These are phyloP conservation scores for Drosophila seclusa DNA, from an alignment of 2,888 invertebrate species.

Conservation along the genomic window DNA sequence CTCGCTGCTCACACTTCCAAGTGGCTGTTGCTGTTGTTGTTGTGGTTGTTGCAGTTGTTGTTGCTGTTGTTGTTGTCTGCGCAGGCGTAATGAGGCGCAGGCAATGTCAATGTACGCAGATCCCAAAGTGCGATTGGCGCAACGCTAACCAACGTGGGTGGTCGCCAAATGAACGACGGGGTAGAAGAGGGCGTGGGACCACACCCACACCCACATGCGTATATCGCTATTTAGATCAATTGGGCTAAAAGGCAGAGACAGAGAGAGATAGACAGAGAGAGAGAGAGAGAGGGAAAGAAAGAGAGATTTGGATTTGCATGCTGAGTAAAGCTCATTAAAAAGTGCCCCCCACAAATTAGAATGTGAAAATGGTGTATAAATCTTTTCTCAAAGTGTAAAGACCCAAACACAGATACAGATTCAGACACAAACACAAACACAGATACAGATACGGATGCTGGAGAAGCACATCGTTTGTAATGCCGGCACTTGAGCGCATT, in stretches of 20 bases:
- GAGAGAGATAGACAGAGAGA: conserved; percentile 9
- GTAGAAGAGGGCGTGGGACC: not conserved
- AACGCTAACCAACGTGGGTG: conserved; percentile 62
- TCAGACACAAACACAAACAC: not conserved
- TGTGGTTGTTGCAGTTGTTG: not conserved
- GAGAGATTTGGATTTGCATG: conserved; percentile 60
- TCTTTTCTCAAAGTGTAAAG: conserved; percentile 39
- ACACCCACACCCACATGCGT: conserved; percentile 52
- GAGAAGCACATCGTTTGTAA: conserved; percentile 38
- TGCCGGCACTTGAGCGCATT: conserved; percentile 67
- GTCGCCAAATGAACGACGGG: conserved; percentile 41
- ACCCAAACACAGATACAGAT: conserved; percentile 5
- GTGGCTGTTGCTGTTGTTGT: conserved; percentile 11
- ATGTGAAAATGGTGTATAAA: conserved; percentile 46
- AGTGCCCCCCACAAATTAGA: conserved; percentile 59
- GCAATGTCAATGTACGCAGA: conserved; percentile 77
- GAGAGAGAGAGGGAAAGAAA: not conserved
- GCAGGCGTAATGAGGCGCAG: conserved; percentile 81
- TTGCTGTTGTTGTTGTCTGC: conserved; percentile 49
- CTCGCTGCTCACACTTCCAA: conserved; percentile 24
- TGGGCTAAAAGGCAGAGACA: conserved; percentile 1
- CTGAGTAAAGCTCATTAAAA: conserved; percentile 63
- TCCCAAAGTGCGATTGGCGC: conserved; percentile 67
- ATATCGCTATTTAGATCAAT: conserved; percentile 48
- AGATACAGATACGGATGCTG: conserved; percentile 30